Percentiles rank a stretch among this genome's conserved stretches.
These are phyloP conservation scores for Myotis lucifugus DNA, from an alignment of 2,113 vertebrate genomes.

Conservation along the genomic window DNA sequence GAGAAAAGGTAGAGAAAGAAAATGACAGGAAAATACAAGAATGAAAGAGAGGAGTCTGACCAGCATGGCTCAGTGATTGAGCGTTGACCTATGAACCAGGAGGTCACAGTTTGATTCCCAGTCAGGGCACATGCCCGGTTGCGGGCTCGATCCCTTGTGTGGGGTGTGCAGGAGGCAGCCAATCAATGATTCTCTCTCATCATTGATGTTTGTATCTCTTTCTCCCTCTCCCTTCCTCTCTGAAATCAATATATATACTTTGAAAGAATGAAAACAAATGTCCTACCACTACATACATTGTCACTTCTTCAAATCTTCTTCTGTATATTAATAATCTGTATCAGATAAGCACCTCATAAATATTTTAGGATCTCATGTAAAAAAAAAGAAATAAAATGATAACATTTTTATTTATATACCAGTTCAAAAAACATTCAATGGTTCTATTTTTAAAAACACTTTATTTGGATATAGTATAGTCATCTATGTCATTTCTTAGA, in stretches of 20 bases:
- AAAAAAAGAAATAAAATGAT: background rate
- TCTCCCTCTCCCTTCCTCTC: too few species aligned
- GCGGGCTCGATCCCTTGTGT: too few species aligned
- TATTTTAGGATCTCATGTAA: background rate
- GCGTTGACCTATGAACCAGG: too few species aligned
- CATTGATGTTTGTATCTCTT: too few species aligned
- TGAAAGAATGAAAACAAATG: background rate
- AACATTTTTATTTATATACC: background rate
- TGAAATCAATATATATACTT: too few species aligned
- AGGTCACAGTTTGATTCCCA: too few species aligned
- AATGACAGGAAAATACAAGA: background rate
- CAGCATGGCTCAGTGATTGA: too few species aligned
- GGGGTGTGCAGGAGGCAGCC: too few species aligned
- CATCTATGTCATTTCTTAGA: background rate
- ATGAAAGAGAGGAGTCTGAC: background rate
- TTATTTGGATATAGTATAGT: conserved; percentile 27
- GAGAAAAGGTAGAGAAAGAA: background rate
- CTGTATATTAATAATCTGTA: background rate
- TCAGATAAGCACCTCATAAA: background rate
- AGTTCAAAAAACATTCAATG: background rate
- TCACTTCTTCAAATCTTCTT: background rate
- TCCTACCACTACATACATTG: background rate
- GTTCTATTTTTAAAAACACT: background rate
- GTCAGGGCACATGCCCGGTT: too few species aligned
- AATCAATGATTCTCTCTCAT: too few species aligned